A percentile compares a stretch with the other conserved stretches of the same genome.
Conservation (phyloP, 92 coral and sea anemone species). For the Pocillopora meandrina region DNA sequence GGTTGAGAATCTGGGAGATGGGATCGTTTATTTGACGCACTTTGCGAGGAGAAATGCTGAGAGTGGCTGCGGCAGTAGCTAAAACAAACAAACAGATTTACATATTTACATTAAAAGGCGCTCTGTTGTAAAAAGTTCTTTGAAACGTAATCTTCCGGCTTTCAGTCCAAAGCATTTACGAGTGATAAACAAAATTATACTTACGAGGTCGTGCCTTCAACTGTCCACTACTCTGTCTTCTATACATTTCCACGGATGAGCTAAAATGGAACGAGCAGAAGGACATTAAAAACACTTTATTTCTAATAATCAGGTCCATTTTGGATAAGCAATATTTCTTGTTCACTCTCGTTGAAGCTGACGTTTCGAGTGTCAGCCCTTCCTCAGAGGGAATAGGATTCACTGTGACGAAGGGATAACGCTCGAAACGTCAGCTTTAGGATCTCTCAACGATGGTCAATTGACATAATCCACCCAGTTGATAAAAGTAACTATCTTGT, state of each 20-base stretch:
- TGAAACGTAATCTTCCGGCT: background rate
- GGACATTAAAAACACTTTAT: background rate
- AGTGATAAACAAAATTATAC: conserved; percentile 17
- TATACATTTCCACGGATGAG: conserved; percentile 83
- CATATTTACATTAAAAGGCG: too few relatives aligned
- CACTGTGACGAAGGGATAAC: too few relatives aligned
- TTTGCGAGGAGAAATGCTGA: conserved; percentile 96
- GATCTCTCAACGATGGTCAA: too few relatives aligned
- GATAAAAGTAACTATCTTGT: too few relatives aligned
- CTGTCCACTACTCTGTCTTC: conserved; percentile 81
- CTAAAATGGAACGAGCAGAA: conserved; percentile 37
- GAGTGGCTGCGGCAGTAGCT: conserved; percentile 98
- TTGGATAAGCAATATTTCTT: too few relatives aligned
- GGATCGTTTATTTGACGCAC: conserved; percentile 99
- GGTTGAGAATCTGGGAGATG: conserved; percentile 92
- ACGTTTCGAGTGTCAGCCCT: too few relatives aligned
- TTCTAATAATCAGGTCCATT: background rate
- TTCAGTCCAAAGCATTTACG: background rate
- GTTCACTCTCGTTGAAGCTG: too few relatives aligned
- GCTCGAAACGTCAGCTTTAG: too few relatives aligned
- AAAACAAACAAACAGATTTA: background rate
- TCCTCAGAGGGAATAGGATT: too few relatives aligned
- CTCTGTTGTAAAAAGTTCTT: too few relatives aligned
- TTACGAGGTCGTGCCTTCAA: conserved; percentile 93
- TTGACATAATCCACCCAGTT: too few relatives aligned